Percentiles rank a stretch among this genome's conserved stretches.
These are phyloP conservation scores for Peromyscus leucopus DNA, from an alignment of 2,113 vertebrate genomes.

Conservation along the genomic window DNA sequence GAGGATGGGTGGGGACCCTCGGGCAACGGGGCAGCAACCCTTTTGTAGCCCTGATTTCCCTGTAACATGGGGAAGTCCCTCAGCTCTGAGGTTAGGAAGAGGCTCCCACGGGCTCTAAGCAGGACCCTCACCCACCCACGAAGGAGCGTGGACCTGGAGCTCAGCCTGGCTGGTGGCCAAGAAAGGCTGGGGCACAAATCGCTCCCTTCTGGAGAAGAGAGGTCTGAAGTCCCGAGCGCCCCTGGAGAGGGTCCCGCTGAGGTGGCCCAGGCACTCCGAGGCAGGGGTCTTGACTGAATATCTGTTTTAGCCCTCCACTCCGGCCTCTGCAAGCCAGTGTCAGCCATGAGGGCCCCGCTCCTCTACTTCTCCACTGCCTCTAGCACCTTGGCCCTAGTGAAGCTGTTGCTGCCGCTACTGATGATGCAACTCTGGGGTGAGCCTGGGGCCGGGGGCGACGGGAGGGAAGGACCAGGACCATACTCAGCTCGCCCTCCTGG, in stretches of 20 bases:
- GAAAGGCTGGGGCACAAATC: neutral
- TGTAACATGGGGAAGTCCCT: neutral
- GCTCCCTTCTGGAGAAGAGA: neutral
- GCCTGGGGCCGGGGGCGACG: neutral
- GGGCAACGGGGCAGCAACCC: neutral
- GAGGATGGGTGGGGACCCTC: conserved; percentile 38
- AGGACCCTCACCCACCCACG: neutral
- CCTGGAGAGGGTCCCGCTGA: no score
- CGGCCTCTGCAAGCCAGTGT: neutral
- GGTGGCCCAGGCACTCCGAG: neutral
- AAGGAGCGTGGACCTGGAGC: neutral
- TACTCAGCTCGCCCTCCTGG: neutral
- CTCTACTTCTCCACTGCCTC: conserved; percentile 22
- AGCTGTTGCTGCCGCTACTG: conserved; percentile 60
- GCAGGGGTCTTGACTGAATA: neutral
- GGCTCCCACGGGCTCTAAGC: neutral
- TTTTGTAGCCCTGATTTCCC: neutral
- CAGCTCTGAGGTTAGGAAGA: neutral
- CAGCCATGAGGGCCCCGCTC: conserved; percentile 40
- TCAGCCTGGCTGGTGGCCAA: neutral
- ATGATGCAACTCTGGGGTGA: conserved; percentile 74
- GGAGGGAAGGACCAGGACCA: neutral
- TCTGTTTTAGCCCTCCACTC: neutral
- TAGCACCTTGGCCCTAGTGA: neutral
- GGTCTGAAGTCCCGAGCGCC: neutral